Base-by-base conservation (phyloP, 2,888 invertebrate genomes). In the Loripinus fragilis region DNA sequence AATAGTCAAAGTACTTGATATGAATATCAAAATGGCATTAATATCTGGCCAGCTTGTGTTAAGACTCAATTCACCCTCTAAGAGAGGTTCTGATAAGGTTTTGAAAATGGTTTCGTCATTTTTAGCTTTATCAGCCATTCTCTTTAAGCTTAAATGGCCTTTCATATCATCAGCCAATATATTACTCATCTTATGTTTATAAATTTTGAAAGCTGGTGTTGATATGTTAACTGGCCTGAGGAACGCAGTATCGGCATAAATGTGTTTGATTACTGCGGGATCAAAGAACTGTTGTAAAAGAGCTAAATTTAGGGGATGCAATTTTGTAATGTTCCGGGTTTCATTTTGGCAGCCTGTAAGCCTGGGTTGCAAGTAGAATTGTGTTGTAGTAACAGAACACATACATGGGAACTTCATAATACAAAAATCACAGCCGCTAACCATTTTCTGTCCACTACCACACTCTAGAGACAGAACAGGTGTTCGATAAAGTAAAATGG, bases 391-490 rank as follows among this genome's bases (percentile, higher is more conserved):
- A 15, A 75, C 35, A 17, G 75, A 30, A 35, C 75, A 70, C 33
- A 45, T n/a, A 71, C 70, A 70, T 25, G 70, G 50, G 20, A n/a
- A n/a, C n/a, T n/a, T n/a, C n/a, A n/a, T n/a, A n/a, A 75, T 60
- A 33, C 75, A 75, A 42, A 65, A 75, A 38, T 70, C 55, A 38
- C 70, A 75, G 17, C 75, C 75, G 20, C 30, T n/a, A 38, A 75
- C 17, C 75, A 75, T 75, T 70, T 41, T 33, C 23, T 75, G 70
- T 28, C 25, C 33, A 2, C 25, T 5, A 15, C 20, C 33, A n/a
- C 75, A 75, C 25, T 71, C 50, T 38, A 75, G 35, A 15, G 64
- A 65, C 38, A 75, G 30, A 17, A 70, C 10, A 23, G 30, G 30
- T 1, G 70, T 50, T 12, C 68, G 25, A 28, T 70, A 75, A 10